Evolutionary conservation across 1,140 invertebrate species (phyloP), one percentile per base, ranked within the genome.

Genomic region (Magallana gigas): DNA sequence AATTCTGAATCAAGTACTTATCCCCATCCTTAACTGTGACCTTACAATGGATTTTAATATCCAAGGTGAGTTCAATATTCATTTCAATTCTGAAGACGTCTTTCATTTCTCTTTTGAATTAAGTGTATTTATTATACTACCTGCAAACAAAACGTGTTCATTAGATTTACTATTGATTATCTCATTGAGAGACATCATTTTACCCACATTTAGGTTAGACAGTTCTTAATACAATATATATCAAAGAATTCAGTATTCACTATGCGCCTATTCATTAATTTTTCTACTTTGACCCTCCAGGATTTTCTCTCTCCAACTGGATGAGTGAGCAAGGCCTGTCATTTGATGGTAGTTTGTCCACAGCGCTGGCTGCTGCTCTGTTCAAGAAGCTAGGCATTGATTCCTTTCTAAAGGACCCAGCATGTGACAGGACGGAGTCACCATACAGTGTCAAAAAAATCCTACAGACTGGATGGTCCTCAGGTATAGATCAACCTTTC

Each of bases 291-390:
- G 3, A 23, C 36, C 16, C 9, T 56, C 4, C 14, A 83, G 81
- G 48, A 18, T 83, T 83, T 83, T 83, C 81, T 83, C 81, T 83
- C 2, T 8, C 36, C 36, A 83, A 57, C 36, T 83, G 81, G 81
- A 83, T 83, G 81, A 57, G 36, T 83, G 48, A 57, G 1, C 48
- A 57, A 57, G 81, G 81, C n/a, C 23, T 76, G 1, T 76, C 68
- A 76, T 76, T 76, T 76, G 57, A 83, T n/a, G 81, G 57, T 18
- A 58, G 48, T 83, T 58, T 83, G 81, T 57, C 48, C 14, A 83
- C 81, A 57, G 48, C 81, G 3, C 48, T 29, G 23, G 68, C 68
- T 29, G 8, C 68, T 76, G 68, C 68, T 48, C 23, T 76, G 23
- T 76, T 76, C 36, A 48, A 76, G 23, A 76, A 29, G 68, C 9